These are phyloP conservation scores for Notospermus geniculatus DNA, from an alignment of 1,140 invertebrate genomes.

Conservation along the genomic window DNA sequence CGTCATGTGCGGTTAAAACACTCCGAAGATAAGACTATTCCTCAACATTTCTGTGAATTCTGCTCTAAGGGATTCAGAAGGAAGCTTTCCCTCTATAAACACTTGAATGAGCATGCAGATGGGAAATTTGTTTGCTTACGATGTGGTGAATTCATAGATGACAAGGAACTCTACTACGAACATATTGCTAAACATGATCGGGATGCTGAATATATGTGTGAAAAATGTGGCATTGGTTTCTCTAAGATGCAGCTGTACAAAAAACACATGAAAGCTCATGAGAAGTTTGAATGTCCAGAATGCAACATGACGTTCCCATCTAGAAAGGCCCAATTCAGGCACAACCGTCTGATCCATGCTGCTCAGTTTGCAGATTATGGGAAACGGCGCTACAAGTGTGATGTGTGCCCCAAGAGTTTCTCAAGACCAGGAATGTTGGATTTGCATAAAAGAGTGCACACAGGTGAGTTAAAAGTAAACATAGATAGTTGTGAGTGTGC, in stretches of 20 bases:
- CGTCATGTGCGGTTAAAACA: constrained; percentile 1
- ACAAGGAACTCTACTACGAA: constrained; percentile 22
- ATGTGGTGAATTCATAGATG: constrained; percentile 38
- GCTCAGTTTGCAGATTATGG: constrained; percentile 8
- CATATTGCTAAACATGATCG: constrained; percentile 34
- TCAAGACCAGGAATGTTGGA: constrained; percentile 23
- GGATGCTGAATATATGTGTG: constrained; percentile 30
- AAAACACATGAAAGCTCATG: constrained; percentile 32
- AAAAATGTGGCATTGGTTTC: constrained; percentile 34
- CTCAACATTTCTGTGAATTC: constrained; percentile 22
- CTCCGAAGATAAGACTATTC: not conserved
- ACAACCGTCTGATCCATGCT: constrained; percentile 12
- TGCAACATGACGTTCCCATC: constrained; percentile 30
- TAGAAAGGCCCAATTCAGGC: constrained; percentile 25
- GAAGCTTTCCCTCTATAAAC: constrained; percentile 31
- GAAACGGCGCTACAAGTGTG: constrained; percentile 19
- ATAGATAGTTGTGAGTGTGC: too few relatives aligned
- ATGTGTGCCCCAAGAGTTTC: constrained; percentile 27
- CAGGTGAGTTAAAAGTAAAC: constrained; percentile 6
- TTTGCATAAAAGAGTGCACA: constrained; percentile 22
- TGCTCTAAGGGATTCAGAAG: constrained; percentile 25
- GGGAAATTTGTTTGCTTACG: constrained; percentile 35
- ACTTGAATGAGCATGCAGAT: constrained; percentile 35
- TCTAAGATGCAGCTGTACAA: constrained; percentile 26
- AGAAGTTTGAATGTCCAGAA: constrained; percentile 27